Percentiles rank a stretch among this genome's conserved stretches.
Evolutionary conservation across 2,888 invertebrate genomes (phyloP).

Genomic region (Zaprionus bogoriensis): DNA sequence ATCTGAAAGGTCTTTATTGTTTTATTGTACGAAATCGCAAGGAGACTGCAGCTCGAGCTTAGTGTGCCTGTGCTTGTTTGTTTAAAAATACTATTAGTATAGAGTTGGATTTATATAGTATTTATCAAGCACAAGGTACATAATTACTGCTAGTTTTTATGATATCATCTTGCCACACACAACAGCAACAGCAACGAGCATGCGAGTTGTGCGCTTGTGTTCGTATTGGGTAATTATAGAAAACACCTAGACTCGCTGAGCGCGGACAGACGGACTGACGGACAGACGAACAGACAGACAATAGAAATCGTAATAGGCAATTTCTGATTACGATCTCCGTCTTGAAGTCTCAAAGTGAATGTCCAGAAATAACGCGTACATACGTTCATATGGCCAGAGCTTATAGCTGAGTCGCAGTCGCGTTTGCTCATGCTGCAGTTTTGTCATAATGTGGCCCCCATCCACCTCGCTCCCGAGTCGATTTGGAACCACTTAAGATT

Average conservation of each 20-base stretch:
- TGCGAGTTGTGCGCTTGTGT: neutral
- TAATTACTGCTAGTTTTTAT: conserved; percentile 42
- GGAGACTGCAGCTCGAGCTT: conserved; percentile 45
- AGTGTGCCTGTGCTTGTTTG: no score
- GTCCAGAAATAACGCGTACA: conserved; percentile 33
- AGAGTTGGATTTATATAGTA: conserved; percentile 5
- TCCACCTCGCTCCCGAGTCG: no score
- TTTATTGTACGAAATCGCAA: conserved; percentile 18
- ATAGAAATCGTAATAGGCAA: conserved; percentile 54
- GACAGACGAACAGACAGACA: conserved; percentile 16
- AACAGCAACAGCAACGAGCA: neutral
- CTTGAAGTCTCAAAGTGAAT: conserved; percentile 51
- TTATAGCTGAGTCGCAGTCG: conserved; percentile 9
- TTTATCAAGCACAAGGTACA: conserved; percentile 38
- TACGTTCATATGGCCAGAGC: no score
- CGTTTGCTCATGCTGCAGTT: conserved; percentile 40
- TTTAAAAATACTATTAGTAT: conserved; percentile 34
- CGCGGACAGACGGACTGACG: conserved; percentile 3
- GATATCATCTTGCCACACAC: conserved; percentile 49
- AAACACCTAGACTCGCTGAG: conserved; percentile 34
- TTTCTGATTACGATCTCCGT: conserved; percentile 52
- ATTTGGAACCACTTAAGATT: conserved; percentile 41
- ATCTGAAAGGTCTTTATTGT: conserved; percentile 60
- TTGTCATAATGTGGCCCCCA: conserved; percentile 37
- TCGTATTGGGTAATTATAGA: conserved; percentile 49